phyloP scores from a whole-genome alignment of 2,797 vertebrate genomes.

The Aulostomus chinensis region DNA sequence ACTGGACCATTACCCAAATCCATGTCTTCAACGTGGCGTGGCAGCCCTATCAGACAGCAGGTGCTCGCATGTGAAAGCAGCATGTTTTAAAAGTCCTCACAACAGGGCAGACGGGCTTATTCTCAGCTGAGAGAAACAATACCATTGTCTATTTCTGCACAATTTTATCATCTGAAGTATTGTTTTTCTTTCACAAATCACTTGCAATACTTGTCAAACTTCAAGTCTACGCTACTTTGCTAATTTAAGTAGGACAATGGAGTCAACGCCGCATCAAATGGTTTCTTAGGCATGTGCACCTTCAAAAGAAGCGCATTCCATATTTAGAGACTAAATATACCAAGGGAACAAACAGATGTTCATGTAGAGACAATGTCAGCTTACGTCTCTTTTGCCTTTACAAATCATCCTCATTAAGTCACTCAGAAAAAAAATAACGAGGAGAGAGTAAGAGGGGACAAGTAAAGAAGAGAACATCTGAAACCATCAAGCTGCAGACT shows the following conservation, averaged over 20 bases:
- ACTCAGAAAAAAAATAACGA: slow-evolving; percentile 3
- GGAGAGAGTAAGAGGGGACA: not conserved
- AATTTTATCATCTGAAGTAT: too few relatives aligned
- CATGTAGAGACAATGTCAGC: slow-evolving; percentile 28
- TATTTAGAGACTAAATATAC: slow-evolving; percentile 30
- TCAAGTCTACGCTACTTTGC: too few relatives aligned
- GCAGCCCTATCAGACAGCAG: slow-evolving; percentile 39
- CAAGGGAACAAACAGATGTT: slow-evolving; percentile 26
- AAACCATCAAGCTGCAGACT: slow-evolving; percentile 17
- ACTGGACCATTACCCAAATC: slow-evolving; percentile 67
- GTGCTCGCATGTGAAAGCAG: slow-evolving; percentile 47
- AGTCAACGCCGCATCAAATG: slow-evolving; percentile 13
- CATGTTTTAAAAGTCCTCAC: slow-evolving; percentile 50
- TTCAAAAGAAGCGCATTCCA: slow-evolving; percentile 15
- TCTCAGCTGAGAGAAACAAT: too few relatives aligned
- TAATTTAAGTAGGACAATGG: too few relatives aligned
- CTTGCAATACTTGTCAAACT: not conserved
- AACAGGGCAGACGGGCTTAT: slow-evolving; percentile 25
- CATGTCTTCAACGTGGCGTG: slow-evolving; percentile 40
- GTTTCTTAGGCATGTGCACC: slow-evolving; percentile 9
- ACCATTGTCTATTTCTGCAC: too few relatives aligned
- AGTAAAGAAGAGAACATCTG: slow-evolving; percentile 8
- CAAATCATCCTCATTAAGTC: slow-evolving; percentile 36
- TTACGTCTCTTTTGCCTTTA: slow-evolving; percentile 17
- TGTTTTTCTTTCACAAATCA: too few relatives aligned